Percentiles rank a stretch among this genome's conserved stretches.
Conservation (phyloP, 2,888 invertebrate genomes). For the Leucania comma region DNA sequence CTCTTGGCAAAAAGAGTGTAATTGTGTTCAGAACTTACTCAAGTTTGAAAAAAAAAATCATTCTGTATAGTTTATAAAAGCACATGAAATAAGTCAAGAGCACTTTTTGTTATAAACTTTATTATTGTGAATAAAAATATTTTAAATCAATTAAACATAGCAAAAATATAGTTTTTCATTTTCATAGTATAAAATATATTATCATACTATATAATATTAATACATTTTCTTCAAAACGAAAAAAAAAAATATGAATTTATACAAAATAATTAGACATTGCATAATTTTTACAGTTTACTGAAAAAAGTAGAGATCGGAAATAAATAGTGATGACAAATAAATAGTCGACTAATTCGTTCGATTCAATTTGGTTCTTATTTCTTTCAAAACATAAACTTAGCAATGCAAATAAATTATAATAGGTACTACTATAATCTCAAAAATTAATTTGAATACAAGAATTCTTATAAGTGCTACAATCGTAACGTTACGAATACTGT, state of each 20-base stretch:
- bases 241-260: neutral
- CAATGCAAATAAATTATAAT: neutral
- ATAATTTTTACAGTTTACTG: conserved; percentile 8
- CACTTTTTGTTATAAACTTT: conserved; percentile 61
- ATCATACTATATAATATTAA: neutral
- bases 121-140: conserved; percentile 51
- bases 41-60: neutral
- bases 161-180: conserved; percentile 32
- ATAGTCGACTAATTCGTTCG: conserved; percentile 20
- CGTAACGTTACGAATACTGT: conserved; percentile 10
- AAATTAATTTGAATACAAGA: conserved; percentile 14
- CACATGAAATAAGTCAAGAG: conserved; percentile 65
- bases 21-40: neutral
- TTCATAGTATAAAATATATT: conserved; percentile 9
- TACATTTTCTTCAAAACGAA: neutral
- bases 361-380: neutral
- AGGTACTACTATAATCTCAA: conserved; percentile 11
- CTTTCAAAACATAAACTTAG: neutral
- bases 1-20: neutral
- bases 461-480: neutral
- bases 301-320: neutral
- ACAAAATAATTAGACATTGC: too few relatives aligned
- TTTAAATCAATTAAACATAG: conserved; percentile 50
- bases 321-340: conserved; percentile 17
- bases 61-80: conserved; percentile 57